phyloP scores from a whole-genome alignment of 1,140 invertebrate genomes.

The Leptopilina boulardi region DNA sequence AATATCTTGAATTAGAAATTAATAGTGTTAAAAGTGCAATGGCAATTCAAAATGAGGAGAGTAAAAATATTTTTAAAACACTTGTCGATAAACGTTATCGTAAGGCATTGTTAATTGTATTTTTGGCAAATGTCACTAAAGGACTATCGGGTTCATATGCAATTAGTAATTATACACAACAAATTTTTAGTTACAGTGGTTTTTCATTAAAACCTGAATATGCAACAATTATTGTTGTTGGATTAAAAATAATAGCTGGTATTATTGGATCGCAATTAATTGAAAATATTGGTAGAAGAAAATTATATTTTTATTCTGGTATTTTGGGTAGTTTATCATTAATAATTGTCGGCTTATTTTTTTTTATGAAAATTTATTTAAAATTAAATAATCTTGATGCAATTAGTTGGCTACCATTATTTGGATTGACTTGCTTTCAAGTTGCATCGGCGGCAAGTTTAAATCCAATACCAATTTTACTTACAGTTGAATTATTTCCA shows the following conservation, averaged over 20 bases:
- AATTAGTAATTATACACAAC: slow-evolving; percentile 2
- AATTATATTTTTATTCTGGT: slow-evolving; percentile 1
- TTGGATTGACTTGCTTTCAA: neutral
- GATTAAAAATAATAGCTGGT: neutral
- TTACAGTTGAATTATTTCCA: slow-evolving; percentile 4
- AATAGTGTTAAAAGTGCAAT: neutral
- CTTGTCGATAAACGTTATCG: neutral
- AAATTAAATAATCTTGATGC: slow-evolving; percentile 10
- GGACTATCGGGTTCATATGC: neutral
- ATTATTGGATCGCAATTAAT: neutral
- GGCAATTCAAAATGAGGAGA: neutral
- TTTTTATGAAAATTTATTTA: neutral
- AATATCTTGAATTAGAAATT: neutral
- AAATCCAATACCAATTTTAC: slow-evolving; percentile 1
- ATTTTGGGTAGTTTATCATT: neutral
- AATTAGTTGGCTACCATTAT: slow-evolving; percentile 15
- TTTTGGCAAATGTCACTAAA: neutral
- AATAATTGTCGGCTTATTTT: neutral
- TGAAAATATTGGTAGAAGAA: neutral
- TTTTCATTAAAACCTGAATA: neutral
- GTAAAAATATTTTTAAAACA: neutral
- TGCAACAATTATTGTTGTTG: slow-evolving; percentile 1
- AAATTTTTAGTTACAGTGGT: slow-evolving; percentile 18
- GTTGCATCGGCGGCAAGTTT: slow-evolving; percentile 13
- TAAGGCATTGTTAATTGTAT: neutral